Evolutionary conservation across 2,113 vertebrate species (phyloP).

Genomic region (Coreoperca whiteheadi): DNA sequence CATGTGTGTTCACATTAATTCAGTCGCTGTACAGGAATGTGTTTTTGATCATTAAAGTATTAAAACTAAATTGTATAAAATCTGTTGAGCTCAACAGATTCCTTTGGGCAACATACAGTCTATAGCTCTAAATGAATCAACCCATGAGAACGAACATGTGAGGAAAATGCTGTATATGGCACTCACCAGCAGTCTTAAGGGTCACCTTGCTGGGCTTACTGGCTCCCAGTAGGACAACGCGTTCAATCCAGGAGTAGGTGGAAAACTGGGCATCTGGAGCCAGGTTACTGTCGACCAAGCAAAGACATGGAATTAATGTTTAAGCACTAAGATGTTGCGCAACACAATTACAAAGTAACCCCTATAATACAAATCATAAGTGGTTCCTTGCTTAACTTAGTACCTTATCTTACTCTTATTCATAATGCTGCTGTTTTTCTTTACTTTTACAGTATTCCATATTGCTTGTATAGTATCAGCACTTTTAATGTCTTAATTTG

Average conservation of each 20-base stretch:
- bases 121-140: too few species aligned
- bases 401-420: too few species aligned
- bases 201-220: slow-evolving; percentile 84
- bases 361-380: background rate
- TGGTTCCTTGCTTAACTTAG: background rate
- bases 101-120: too few species aligned
- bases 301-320: background rate
- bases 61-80: background rate
- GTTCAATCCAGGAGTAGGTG: slow-evolving; percentile 88
- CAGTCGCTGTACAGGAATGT: background rate
- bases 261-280: slow-evolving; percentile 84
- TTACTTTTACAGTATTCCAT: background rate
- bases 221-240: slow-evolving; percentile 88
- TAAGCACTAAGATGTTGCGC: background rate
- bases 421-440: too few species aligned
- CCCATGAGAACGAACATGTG: background rate
- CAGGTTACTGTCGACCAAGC: slow-evolving; percentile 80
- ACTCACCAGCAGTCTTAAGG: slow-evolving; percentile 85
- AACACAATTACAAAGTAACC: background rate
- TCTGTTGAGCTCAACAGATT: background rate
- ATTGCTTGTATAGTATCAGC: background rate
- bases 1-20: background rate
- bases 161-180: background rate
- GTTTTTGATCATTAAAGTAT: background rate
- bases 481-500: background rate